These are phyloP conservation scores for Microtus ochrogaster DNA, from an alignment of 2,113 vertebrate species.

Conservation along the genomic window DNA sequence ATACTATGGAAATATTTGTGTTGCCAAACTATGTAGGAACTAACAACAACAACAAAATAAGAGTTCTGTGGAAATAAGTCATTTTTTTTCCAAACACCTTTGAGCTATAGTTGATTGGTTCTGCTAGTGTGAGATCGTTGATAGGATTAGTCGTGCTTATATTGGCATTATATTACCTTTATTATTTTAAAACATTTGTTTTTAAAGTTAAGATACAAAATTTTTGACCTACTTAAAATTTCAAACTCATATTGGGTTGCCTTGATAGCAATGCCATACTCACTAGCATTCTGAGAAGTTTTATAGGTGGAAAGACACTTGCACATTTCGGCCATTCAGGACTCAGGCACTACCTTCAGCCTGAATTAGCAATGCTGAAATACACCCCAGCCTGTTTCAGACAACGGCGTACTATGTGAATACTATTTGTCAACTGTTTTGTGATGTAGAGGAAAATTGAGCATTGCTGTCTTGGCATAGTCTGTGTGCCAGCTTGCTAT, in stretches of 20 bases:
- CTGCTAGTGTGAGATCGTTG: neutral
- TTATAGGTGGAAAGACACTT: neutral
- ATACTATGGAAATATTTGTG: neutral
- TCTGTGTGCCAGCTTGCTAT: neutral
- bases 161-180: neutral
- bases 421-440: neutral
- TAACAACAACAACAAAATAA: neutral
- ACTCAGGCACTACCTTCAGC: neutral
- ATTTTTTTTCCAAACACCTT: neutral
- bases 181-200: neutral
- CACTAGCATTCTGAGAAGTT: neutral
- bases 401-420: neutral
- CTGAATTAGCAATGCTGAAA: neutral
- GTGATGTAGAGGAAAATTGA: slow-evolving; percentile 4
- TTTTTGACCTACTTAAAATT: slow-evolving; percentile 23
- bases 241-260: neutral
- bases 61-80: neutral
- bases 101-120: neutral
- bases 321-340: neutral
- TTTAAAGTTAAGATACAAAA: neutral
- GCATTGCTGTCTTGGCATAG: slow-evolving; percentile 53
- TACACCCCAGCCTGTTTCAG: neutral
- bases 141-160: neutral
- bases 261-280: neutral
- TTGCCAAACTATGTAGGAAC: neutral